A percentile compares a stretch with the other conserved stretches of the same genome.
phyloP scores from a whole-genome alignment of 2,113 vertebrate genomes.

The Tragelaphus strepsiceros region DNA sequence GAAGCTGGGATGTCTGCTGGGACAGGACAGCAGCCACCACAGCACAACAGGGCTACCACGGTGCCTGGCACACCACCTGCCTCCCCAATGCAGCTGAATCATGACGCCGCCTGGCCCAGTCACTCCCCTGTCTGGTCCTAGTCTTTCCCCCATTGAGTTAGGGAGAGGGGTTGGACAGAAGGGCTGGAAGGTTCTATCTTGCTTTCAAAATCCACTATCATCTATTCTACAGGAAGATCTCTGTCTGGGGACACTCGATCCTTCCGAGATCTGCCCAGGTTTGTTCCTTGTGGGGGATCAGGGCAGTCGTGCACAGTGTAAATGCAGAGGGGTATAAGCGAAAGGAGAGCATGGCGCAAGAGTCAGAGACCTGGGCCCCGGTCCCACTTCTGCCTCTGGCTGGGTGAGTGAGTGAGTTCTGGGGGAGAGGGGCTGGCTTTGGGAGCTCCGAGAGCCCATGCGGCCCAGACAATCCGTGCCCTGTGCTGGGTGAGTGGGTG shows the following conservation, averaged over 20 bases:
- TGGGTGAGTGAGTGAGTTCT: not conserved
- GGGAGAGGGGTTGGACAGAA: not conserved
- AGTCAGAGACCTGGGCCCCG: not conserved
- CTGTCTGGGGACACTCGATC: not conserved
- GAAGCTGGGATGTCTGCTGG: not conserved
- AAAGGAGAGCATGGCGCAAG: not conserved
- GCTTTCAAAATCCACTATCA: not conserved
- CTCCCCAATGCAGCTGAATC: not conserved
- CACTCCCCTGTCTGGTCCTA: not conserved
- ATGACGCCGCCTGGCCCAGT: fast-evolving
- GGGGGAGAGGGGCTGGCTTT: not conserved
- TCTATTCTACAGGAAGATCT: not conserved
- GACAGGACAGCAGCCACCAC: not conserved
- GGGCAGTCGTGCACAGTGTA: not conserved
- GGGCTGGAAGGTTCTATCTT: not conserved
- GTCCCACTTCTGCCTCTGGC: not conserved
- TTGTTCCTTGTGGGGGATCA: not conserved
- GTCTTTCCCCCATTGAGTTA: not conserved
- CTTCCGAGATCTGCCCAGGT: not conserved
- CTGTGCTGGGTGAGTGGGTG: no score
- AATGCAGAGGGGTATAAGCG: not conserved
- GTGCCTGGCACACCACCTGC: not conserved
- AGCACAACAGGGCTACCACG: not conserved
- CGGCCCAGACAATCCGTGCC: not conserved
- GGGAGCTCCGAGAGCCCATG: not conserved